Base-by-base conservation (phyloP, 2,888 invertebrate species). In the Xanthostigma xanthostigma region DNA sequence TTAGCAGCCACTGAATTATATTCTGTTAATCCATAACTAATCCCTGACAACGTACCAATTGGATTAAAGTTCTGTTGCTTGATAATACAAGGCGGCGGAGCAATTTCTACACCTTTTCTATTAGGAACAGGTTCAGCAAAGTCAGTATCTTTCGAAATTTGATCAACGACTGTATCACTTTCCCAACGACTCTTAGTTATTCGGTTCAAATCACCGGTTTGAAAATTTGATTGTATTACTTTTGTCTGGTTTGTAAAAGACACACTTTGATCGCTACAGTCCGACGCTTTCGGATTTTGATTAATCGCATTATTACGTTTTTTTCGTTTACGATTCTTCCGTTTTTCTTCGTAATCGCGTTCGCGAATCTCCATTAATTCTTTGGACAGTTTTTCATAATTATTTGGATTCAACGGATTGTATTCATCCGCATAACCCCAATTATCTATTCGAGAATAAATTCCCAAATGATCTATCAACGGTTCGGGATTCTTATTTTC, bases 371-470 rank as follows among this genome's bases (percentile, higher is more conserved):
- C 12, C 36, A 36, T 9, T 13, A 45, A 14, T 10, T 45, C 37
- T 14, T 45, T 13, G 1, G 13, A 38, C 11, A 45, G 13, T 14
- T 45, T 36, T n/a, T 27, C 36, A 45, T 36, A 45, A 37, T 45
- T 33, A 14, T 34, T 34, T 10, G 38, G 38, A n/a, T 27, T 10
- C 2, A 38, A 27, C 1, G 45, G 45, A 38, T 45, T 38, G 12
- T 45, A 45, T 45, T 45, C 45, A 45, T 37, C 27, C 27, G 9
- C 33, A 27, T 37, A 37, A 11, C 37, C 45, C 45, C 45, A 45
- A 10, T 45, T 38, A 38, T 14, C 12, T 42, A 33, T n/a, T 17
- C 42, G 8, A 42, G 33, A 11, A 33, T n/a, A 42, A 42, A 42
- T 42, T 33, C 27, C 9, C 36, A 27, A 27, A 17, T 6, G n/a